Percentiles rank a stretch among this genome's conserved stretches.
phyloP scores from a whole-genome alignment of 2,797 vertebrate species.

The Lates japonicus region DNA sequence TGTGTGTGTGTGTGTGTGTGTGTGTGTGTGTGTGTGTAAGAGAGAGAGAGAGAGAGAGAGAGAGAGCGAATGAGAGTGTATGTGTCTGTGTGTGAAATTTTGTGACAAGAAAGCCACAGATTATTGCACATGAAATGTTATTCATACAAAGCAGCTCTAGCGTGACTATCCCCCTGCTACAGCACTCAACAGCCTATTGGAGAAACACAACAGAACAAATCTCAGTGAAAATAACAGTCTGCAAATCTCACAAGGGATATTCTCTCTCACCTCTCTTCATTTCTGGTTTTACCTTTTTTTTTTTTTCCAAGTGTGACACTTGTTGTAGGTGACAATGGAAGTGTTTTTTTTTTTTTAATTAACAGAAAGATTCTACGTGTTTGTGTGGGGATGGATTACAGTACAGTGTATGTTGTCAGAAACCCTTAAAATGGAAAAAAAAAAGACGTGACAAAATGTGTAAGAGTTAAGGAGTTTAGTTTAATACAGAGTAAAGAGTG shows the following conservation, averaged over 20 bases:
- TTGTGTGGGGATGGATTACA: slow-evolving; percentile 6
- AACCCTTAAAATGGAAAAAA: not conserved
- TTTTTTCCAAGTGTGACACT: too few relatives aligned
- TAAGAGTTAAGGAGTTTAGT: not conserved
- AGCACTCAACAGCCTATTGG: slow-evolving; percentile 83
- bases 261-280: slow-evolving; percentile 67
- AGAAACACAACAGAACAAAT: slow-evolving; percentile 83
- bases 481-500: not conserved
- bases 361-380: slow-evolving; percentile 26
- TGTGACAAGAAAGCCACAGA: slow-evolving; percentile 82
- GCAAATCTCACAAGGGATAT: slow-evolving; percentile 74
- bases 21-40: slow-evolving; percentile 21
- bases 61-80: not conserved
- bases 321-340: slow-evolving; percentile 48
- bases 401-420: not conserved
- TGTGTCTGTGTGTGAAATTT: slow-evolving; percentile 61
- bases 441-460: not conserved
- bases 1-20: slow-evolving; percentile 49
- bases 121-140: slow-evolving; percentile 87
- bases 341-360: slow-evolving; percentile 50
- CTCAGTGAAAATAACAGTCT: slow-evolving; percentile 76
- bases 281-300: slow-evolving; percentile 48
- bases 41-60: slow-evolving; percentile 34
- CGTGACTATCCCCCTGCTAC: slow-evolving; percentile 85
- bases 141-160: slow-evolving; percentile 84